These are phyloP conservation scores for Plecturocebus donacophilus DNA, from an alignment of 2,113 vertebrate species.

Conservation along the genomic window DNA sequence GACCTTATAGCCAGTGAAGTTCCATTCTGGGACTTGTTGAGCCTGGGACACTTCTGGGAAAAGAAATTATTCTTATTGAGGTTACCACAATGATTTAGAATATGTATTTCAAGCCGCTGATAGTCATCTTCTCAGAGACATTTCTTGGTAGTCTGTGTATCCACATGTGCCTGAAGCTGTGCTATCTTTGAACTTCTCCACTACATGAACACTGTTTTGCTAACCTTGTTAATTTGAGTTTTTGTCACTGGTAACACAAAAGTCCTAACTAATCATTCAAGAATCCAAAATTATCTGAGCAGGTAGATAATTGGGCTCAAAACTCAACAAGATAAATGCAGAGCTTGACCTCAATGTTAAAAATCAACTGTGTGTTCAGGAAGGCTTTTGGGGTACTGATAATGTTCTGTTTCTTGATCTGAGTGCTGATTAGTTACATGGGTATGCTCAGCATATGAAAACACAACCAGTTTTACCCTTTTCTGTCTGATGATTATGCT, in stretches of 20 bases:
- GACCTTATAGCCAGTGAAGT: background rate
- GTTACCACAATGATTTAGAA: background rate
- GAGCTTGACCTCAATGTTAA: conserved; percentile 7
- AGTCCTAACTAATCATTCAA: conserved; percentile 48
- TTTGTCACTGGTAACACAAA: conserved; percentile 28
- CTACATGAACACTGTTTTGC: background rate
- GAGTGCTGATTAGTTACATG: background rate
- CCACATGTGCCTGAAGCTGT: background rate
- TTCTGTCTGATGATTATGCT: background rate
- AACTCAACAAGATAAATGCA: conserved; percentile 53
- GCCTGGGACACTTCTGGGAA: background rate
- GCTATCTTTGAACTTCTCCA: background rate
- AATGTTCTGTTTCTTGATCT: background rate
- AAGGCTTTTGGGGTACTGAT: background rate
- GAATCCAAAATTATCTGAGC: conserved; percentile 41
- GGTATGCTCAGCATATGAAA: background rate
- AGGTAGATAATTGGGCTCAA: conserved; percentile 32
- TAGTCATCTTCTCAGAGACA: background rate
- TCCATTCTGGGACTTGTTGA: background rate
- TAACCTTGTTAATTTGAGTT: background rate
- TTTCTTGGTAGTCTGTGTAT: background rate
- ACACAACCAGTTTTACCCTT: background rate
- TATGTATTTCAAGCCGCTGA: background rate
- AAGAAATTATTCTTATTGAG: background rate
- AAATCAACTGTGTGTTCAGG: background rate